Evolutionary conservation across 1,140 invertebrate genomes (phyloP).

Genomic region (Thaumatotibia leucotreta): DNA sequence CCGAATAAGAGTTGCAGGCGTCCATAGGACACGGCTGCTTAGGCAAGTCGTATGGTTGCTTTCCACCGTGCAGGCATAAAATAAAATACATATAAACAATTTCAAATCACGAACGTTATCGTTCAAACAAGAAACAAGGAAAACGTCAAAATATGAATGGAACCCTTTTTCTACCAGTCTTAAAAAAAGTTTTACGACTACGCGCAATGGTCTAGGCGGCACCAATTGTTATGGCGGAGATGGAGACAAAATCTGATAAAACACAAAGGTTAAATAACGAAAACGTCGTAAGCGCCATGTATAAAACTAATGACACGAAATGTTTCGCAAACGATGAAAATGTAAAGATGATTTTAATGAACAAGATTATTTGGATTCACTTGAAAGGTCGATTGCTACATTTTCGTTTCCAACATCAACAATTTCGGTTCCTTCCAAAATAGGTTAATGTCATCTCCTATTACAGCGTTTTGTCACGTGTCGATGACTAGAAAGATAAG

Average conservation of each 20-base stretch:
- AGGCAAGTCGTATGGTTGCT: too few species aligned
- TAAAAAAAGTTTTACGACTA: conserved; percentile 34
- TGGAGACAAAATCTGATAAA: conserved; percentile 46
- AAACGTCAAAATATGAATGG: conserved; percentile 1
- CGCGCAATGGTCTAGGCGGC: conserved; percentile 26
- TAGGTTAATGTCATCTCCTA: conserved; percentile 54
- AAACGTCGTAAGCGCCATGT: neutral
- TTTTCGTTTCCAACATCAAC: neutral
- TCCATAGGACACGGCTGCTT: too few species aligned
- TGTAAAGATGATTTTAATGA: neutral
- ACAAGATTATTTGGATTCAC: neutral
- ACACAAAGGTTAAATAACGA: neutral
- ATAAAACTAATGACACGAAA: neutral
- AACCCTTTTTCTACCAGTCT: conserved; percentile 1
- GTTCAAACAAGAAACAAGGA: neutral
- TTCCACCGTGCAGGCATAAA: too few species aligned
- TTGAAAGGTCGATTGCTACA: neutral
- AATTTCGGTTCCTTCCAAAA: conserved; percentile 39
- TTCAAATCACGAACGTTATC: neutral
- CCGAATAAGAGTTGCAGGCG: too few species aligned
- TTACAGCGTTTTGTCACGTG: conserved; percentile 50
- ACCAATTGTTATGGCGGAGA: conserved; percentile 39
- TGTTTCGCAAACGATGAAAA: neutral
- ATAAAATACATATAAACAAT: too few species aligned
- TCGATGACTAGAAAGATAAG: conserved; percentile 27